Evolutionary conservation across 1,140 invertebrate genomes (phyloP).

Genomic region (Episyrphus balteatus): DNA sequence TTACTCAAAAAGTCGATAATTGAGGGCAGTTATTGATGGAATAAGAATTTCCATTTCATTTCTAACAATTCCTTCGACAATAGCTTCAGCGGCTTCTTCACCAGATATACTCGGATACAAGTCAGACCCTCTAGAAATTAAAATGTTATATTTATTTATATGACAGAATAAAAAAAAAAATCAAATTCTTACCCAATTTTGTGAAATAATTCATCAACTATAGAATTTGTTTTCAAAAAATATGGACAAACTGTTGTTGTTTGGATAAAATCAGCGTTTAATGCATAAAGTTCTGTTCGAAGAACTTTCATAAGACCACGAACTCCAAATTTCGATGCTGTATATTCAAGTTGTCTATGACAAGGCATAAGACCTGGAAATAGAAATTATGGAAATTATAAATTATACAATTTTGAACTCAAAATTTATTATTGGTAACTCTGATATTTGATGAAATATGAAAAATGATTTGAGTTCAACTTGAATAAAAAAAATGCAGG

Average conservation of each 20-base stretch:
- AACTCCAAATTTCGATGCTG: conserved; percentile 62
- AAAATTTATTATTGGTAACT: too few relatives aligned
- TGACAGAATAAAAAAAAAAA: too few relatives aligned
- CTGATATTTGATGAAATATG: too few relatives aligned
- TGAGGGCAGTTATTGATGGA: not conserved
- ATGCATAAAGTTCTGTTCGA: conserved; percentile 16
- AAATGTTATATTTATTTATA: too few relatives aligned
- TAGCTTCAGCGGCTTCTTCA: conserved; percentile 8
- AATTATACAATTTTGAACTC: too few relatives aligned
- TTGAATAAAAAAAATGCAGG: too few relatives aligned
- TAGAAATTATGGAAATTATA: not conserved
- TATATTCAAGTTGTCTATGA: conserved; percentile 36
- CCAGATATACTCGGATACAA: conserved; percentile 15
- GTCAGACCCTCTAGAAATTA: too few relatives aligned
- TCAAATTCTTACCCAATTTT: not conserved
- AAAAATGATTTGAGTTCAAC: too few relatives aligned
- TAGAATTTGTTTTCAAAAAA: conserved; percentile 15
- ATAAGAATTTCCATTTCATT: conserved; percentile 16
- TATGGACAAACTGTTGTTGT: conserved; percentile 14
- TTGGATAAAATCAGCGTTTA: conserved; percentile 12
- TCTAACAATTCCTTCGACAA: conserved; percentile 13
- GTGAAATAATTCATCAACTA: conserved; percentile 1
- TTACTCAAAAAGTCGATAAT: conserved; percentile 5
- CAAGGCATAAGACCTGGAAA: conserved; percentile 9
- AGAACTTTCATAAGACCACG: conserved; percentile 58